Evolutionary conservation across 35 echinoderm and acorn worm species (phyloP).

Genomic region (Anneissia japonica): DNA sequence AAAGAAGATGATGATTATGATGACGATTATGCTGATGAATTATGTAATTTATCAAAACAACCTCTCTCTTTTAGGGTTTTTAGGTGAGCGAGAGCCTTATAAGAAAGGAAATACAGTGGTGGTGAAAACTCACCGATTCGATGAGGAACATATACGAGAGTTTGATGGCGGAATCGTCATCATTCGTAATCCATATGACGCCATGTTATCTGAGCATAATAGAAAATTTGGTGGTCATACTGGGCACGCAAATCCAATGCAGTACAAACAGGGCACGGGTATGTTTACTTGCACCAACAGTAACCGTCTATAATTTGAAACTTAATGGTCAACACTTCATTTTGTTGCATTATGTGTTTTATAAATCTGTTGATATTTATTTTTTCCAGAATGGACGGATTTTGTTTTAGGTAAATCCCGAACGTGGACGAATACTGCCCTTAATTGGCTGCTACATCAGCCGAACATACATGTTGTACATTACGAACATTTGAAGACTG

Average conservation of each 20-base stretch:
- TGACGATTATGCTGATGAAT: too few species aligned
- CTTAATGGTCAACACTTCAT: neutral
- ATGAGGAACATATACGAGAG: slow-evolving; percentile 55
- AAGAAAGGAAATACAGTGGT: slow-evolving; percentile 71
- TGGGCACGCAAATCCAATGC: slow-evolving; percentile 64
- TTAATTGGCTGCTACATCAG: slow-evolving; percentile 80
- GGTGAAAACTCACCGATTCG: slow-evolving; percentile 74
- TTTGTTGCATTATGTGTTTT: neutral
- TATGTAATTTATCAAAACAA: too few species aligned
- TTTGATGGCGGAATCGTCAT: slow-evolving; percentile 68
- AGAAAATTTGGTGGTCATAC: slow-evolving; percentile 93
- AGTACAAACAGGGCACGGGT: slow-evolving; percentile 94
- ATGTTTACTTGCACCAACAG: neutral
- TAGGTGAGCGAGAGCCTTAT: slow-evolving; percentile 80
- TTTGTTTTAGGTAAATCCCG: slow-evolving; percentile 93
- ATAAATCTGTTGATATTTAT: neutral
- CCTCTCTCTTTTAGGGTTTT: slow-evolving; percentile 56
- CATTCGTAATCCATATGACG: slow-evolving; percentile 91
- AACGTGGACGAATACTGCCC: slow-evolving; percentile 90
- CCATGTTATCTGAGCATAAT: slow-evolving; percentile 92
- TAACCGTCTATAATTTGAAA: neutral
- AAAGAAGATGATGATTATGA: too few species aligned
- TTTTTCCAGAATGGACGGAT: slow-evolving; percentile 86
- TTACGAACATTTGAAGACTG: slow-evolving; percentile 75
- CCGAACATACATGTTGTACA: slow-evolving; percentile 75